Evolutionary conservation across 1,140 invertebrate genomes (phyloP).

Genomic region (Parapsyche elsis): DNA sequence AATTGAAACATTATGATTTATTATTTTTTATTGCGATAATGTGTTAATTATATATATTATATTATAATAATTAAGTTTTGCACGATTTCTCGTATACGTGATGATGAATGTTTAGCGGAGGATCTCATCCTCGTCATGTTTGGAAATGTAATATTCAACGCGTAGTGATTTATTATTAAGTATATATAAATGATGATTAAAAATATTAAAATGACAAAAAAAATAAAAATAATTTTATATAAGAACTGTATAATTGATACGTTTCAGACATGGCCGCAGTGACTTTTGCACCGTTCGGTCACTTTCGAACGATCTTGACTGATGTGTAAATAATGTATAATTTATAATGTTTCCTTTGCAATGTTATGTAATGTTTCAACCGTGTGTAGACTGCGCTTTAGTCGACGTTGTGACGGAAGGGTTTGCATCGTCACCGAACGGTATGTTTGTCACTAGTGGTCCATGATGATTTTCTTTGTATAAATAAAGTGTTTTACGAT

Average conservation of each 20-base stretch:
- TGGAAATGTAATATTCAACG: slow-evolving; percentile 21
- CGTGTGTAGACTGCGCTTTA: too few relatives aligned
- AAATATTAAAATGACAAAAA: not conserved
- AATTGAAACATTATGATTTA: too few relatives aligned
- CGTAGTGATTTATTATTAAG: slow-evolving; percentile 25
- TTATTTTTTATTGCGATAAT: slow-evolving; percentile 2
- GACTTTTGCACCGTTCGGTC: not conserved
- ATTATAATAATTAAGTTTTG: slow-evolving; percentile 14
- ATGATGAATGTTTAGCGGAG: not conserved
- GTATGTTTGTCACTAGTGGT: not conserved
- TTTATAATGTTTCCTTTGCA: not conserved
- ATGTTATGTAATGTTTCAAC: too few relatives aligned
- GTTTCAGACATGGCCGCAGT: not conserved
- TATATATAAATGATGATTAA: slow-evolving; percentile 6
- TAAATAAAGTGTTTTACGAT: slow-evolving; percentile 39
- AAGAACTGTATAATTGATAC: slow-evolving; percentile 18
- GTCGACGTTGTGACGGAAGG: not conserved
- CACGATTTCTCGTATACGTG: slow-evolving; percentile 8
- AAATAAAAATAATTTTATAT: slow-evolving; percentile 21
- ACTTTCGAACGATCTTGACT: not conserved
- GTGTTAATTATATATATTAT: slow-evolving; percentile 7
- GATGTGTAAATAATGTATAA: slow-evolving; percentile 17
- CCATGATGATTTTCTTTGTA: slow-evolving; percentile 35
- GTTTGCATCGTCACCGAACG: not conserved
- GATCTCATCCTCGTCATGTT: slow-evolving; percentile 11